These are phyloP conservation scores for Macquaria ambigua DNA, from an alignment of 2,113 vertebrate genomes.

Conservation along the genomic window DNA sequence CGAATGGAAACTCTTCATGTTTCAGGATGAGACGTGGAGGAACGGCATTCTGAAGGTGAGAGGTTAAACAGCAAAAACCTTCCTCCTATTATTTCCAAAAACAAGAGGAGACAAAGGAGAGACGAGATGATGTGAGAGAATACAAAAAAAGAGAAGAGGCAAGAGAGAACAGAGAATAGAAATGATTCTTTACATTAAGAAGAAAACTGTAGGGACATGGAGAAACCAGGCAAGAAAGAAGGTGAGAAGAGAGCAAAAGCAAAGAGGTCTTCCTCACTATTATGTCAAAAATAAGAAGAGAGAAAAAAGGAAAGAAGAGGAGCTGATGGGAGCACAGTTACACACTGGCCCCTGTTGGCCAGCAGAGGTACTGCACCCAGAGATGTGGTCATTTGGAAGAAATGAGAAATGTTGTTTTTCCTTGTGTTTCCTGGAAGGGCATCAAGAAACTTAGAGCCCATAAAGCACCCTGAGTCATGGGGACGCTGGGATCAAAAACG, in stretches of 20 bases:
- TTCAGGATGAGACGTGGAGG: neutral
- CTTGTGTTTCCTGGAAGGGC: conserved; percentile 60
- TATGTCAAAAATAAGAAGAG: neutral
- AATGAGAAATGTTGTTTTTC: conserved; percentile 53
- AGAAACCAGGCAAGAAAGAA: neutral
- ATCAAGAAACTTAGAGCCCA: conserved; percentile 24
- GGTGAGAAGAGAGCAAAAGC: neutral
- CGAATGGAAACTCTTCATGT: neutral
- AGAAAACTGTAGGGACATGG: too few relatives aligned
- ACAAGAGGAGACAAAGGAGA: neutral
- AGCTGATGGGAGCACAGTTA: neutral
- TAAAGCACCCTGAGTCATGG: conserved; percentile 41
- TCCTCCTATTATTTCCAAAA: neutral
- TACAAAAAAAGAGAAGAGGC: neutral
- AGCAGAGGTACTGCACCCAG: neutral
- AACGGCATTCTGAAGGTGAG: neutral
- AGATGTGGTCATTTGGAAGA: conserved; percentile 9
- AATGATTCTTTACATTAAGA: neutral
- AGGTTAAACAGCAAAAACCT: neutral
- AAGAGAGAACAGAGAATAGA: neutral
- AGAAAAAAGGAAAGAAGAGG: neutral
- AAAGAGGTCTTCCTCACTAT: neutral
- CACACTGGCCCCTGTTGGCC: conserved; percentile 51
- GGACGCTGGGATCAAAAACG: conserved; percentile 11
- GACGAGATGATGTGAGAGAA: neutral